Conservation (phyloP, 2,888 invertebrate species). For the Oligia latruncula region DNA sequence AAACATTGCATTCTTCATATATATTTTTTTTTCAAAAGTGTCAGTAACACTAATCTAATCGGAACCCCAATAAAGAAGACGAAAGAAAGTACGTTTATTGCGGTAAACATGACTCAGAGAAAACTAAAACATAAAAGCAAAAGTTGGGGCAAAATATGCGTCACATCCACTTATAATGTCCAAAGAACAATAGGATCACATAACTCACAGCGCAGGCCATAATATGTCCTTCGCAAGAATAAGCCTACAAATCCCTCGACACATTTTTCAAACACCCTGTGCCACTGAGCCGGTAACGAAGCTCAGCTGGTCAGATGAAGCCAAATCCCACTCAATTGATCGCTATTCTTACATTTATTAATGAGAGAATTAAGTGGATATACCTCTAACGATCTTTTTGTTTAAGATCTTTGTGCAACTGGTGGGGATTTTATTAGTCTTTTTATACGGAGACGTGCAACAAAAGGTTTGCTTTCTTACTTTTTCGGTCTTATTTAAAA, state of each 20-base stretch:
- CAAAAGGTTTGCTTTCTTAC: not conserved
- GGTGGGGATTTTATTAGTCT: not conserved
- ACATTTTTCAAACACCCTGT: conserved; percentile 71
- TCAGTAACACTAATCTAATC: not conserved
- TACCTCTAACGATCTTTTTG: conserved; percentile 8
- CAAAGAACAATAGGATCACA: not conserved
- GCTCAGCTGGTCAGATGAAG: conserved; percentile 76
- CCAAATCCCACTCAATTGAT: conserved; percentile 83
- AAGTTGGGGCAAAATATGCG: not conserved
- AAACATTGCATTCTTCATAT: not conserved
- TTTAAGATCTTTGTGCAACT: not conserved
- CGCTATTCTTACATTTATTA: conserved; percentile 75
- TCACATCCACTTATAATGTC: not conserved
- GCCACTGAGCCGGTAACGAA: conserved; percentile 69
- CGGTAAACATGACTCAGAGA: not conserved
- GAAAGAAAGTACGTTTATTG: not conserved
- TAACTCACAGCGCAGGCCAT: not conserved
- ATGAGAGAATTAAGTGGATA: conserved; percentile 70
- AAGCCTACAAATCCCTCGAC: not conserved
- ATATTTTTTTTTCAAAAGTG: not conserved
- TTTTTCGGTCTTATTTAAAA: not conserved
- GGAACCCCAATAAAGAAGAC: not conserved
- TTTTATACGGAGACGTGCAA: not conserved
- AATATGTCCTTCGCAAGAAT: not conserved
- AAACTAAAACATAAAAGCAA: not conserved